Evolutionary conservation across 1,140 invertebrate genomes (phyloP), one percentile per base, ranked within the genome.

Genomic region (Drosophila grimshawi): DNA sequence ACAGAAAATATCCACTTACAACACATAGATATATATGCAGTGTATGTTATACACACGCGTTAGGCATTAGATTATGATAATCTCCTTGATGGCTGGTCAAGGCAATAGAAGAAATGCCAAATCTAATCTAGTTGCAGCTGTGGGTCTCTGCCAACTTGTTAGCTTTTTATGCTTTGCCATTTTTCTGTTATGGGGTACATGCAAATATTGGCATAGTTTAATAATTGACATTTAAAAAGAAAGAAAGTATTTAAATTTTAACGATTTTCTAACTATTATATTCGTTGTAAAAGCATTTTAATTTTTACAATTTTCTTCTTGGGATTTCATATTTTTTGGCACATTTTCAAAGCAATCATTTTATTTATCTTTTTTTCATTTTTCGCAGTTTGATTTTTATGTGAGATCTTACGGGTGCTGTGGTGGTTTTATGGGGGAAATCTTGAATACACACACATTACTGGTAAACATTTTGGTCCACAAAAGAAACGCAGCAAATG

Each of bases 81-180:
- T 81, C 76, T 69, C 64, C 76, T 67, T 65, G 78, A 78, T 86
- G 74, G 57, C 74, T 48, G 46, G 53, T 55, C 76, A 79, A 79
- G 62, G 68, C 69, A 70, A 35, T 53, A 55, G 57, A 49, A 62
- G 64, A 64, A 62, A 57, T 45, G 48, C 57, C 75, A 43, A 56
- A 80, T 80, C 79, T 82, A 72, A 86, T 88, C 83, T 67, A 82
- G 76, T 73, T 86, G 76, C 79, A 88, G 83, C 82, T 86, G 81
- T 63, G 53, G 69, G 61, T 57, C 29, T 33, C 27, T 55, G 63
- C 46, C 39, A 81, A 77, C 81, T 78, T 68, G 75, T 81, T 82
- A 69, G 51, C 63, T 53, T 30, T 48, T 63, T 41, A 19, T 60
- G 53, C 41, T 29, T 64, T 79, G 74, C 37, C 61, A 51, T 3